Evolutionary conservation across 2,888 invertebrate genomes (phyloP), one percentile per base, ranked within the genome.

Genomic region (Callinectes sapidus): DNA sequence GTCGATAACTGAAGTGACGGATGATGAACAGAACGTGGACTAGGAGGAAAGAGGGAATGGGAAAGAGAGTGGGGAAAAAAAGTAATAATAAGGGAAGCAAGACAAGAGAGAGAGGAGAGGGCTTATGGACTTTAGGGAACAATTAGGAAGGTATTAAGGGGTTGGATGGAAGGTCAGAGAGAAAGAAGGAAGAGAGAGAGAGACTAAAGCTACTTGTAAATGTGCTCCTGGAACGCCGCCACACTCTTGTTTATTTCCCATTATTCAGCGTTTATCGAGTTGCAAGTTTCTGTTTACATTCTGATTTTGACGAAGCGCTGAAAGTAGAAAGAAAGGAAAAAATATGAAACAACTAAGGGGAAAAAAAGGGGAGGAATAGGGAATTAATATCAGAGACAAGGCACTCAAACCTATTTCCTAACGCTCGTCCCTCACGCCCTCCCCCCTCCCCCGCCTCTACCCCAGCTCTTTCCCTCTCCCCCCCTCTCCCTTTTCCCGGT

Each of bases 61-160:
- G 61, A 23, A 6, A 61, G 18, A 8, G 0, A 61, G n/a, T 2
- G 2, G 6, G 71, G 8, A 71, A 71, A n/a, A 71, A 28, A n/a
- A n/a, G n/a, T n/a, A n/a, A 71, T 23, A 61, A 35, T 32, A 32
- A 2, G 13, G 14, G 81, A 14, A 35, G 35, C 2, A 81, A 35
- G 28, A n/a, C 28, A 28, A 71, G 71, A 71, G 81, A 71, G 81
- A 32, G 81, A 81, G 35, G 81, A 81, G 81, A 35, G 81, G 35
- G 81, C 32, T 81, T 32, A 81, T 13, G 35, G 81, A 81, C 81
- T 81, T 35, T 0, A 16, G 35, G 35, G 32, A 35, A 81, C 32
- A 81, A 35, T 35, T 81, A 35, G 35, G 35, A 81, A 81, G 81
- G 35, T 81, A 71, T 71, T 71, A 71, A 81, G 32, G 23, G 81